These are phyloP conservation scores for Actenoides lindsayi DNA, from an alignment of 2,113 vertebrate genomes.

Conservation along the genomic window DNA sequence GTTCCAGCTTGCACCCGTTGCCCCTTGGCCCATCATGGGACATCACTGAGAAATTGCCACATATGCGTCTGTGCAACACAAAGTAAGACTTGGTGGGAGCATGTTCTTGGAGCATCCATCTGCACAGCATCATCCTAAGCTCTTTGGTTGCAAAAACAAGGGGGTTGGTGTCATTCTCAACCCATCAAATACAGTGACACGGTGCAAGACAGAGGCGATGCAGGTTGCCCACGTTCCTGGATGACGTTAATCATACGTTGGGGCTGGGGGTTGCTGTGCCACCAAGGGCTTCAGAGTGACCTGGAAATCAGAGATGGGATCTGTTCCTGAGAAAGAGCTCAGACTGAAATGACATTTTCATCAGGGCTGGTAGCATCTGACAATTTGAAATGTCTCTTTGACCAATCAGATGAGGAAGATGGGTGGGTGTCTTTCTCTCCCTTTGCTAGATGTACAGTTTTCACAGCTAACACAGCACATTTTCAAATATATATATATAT, in stretches of 20 bases:
- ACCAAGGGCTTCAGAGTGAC: neutral
- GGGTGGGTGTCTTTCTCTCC: neutral
- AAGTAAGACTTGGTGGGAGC: neutral
- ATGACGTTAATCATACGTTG: fast-evolving
- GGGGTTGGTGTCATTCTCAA: neutral
- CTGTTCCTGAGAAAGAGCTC: neutral
- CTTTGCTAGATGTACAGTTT: neutral
- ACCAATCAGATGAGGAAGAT: neutral
- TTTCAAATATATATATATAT: neutral
- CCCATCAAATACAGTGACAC: fast-evolving
- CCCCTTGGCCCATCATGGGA: too few species aligned
- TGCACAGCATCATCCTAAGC: neutral
- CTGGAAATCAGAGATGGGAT: neutral
- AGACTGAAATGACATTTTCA: neutral
- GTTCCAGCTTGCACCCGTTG: too few species aligned
- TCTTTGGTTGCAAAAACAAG: neutral
- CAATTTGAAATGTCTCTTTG: neutral
- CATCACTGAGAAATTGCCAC: too few species aligned
- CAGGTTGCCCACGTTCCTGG: fast-evolving
- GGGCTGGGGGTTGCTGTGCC: neutral
- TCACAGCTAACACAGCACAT: neutral
- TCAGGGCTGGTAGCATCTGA: neutral
- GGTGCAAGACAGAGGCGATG: neutral
- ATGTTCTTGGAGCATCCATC: neutral
- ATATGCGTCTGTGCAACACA: neutral